A percentile compares a stretch with the other conserved stretches of the same genome.
Conservation (phyloP, 2,797 vertebrate genomes). For the Allenopithecus nigroviridis region DNA sequence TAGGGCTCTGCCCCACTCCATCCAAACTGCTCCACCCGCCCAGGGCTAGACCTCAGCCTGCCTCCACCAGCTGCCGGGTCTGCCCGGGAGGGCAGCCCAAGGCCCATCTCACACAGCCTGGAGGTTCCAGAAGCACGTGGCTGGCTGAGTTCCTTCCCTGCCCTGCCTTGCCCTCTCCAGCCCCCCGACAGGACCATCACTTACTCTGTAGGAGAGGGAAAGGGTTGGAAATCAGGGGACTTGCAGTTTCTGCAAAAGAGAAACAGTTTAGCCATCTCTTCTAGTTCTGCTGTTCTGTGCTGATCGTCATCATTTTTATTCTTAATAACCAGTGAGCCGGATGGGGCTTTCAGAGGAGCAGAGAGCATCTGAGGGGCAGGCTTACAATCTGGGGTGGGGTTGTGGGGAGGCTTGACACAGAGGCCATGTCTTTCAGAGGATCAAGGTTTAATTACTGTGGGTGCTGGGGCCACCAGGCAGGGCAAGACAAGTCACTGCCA, state of each 20-base stretch:
- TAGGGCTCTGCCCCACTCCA: neutral
- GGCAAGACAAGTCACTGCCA: neutral
- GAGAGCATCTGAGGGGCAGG: neutral
- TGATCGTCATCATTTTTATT: neutral
- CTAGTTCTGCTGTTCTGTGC: neutral
- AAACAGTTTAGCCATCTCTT: constrained; percentile 78
- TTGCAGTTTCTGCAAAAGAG: constrained; percentile 90
- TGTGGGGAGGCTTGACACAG: neutral
- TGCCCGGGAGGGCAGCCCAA: neutral
- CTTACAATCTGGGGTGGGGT: neutral
- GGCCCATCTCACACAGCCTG: neutral
- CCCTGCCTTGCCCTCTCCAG: constrained; percentile 57
- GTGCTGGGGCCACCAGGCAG: neutral
- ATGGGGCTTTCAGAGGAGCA: neutral
- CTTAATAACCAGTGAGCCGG: neutral
- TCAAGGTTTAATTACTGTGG: neutral
- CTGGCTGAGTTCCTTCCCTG: neutral
- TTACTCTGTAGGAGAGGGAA: constrained; percentile 93
- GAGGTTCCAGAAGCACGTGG: neutral
- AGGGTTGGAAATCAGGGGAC: constrained; percentile 91
- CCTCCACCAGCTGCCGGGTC: neutral
- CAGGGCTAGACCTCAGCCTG: neutral
- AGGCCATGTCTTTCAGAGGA: neutral
- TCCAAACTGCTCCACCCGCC: neutral
- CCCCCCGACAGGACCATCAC: constrained; percentile 74